Evolutionary conservation across 1,140 invertebrate genomes (phyloP).

Genomic region (Ctenoplectra terminalis): DNA sequence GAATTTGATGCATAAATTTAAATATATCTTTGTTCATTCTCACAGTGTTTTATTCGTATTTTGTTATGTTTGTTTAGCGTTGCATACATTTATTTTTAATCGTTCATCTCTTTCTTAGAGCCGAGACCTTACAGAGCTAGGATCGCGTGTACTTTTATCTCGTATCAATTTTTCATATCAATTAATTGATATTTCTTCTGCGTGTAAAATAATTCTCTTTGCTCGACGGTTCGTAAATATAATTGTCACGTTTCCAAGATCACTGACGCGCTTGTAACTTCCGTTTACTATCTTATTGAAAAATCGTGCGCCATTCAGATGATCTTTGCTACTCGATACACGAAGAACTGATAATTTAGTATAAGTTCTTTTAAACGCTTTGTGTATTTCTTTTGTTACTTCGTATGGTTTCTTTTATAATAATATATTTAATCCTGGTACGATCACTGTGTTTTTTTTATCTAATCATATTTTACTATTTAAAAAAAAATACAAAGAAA

Average conservation of each 20-base stretch:
- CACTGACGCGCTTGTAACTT: not conserved
- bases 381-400: not conserved
- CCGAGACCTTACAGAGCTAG: not conserved
- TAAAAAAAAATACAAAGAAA: too few species aligned
- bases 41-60: too few species aligned
- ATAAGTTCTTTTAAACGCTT: not conserved
- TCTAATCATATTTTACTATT: too few species aligned
- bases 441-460: too few species aligned
- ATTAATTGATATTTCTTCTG: slow-evolving; percentile 46
- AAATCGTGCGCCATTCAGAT: not conserved
- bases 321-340: not conserved
- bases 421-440: too few species aligned
- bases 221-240: not conserved
- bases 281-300: not conserved
- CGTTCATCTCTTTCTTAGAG: too few species aligned
- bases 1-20: too few species aligned
- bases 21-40: too few species aligned
- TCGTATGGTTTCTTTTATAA: not conserved
- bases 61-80: too few species aligned
- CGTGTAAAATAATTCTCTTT: slow-evolving; percentile 46
- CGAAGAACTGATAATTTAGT: not conserved
- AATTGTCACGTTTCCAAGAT: not conserved
- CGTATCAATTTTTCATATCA: slow-evolving; percentile 47
- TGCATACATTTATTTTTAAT: too few species aligned
- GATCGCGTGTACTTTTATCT: slow-evolving; percentile 29